These are phyloP conservation scores for Macropus fuliginosus DNA, from an alignment of 2,797 vertebrate genomes.

Conservation along the genomic window DNA sequence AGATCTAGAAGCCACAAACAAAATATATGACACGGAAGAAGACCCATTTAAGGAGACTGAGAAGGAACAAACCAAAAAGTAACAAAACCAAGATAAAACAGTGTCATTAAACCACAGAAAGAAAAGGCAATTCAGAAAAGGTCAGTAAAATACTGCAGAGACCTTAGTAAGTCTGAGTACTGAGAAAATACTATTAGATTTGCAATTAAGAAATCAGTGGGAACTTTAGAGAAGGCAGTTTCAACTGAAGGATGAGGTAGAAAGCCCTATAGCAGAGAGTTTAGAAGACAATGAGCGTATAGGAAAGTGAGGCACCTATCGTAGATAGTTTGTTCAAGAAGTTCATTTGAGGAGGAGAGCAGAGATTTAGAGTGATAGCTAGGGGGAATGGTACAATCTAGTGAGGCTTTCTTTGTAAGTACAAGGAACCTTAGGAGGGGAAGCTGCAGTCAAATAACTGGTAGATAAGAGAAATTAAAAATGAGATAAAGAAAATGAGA, in stretches of 20 bases:
- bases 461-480: not conserved
- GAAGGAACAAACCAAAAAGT: not conserved
- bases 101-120: not conserved
- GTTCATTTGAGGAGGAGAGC: not conserved
- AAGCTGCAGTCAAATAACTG: not conserved
- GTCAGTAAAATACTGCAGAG: too few relatives aligned
- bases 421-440: not conserved
- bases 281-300: not conserved
- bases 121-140: too few relatives aligned
- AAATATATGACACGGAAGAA: not conserved
- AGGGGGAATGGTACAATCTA: too few relatives aligned
- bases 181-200: too few relatives aligned
- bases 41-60: not conserved
- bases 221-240: too few relatives aligned
- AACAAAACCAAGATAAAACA: not conserved
- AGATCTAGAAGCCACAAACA: not conserved
- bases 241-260: too few relatives aligned
- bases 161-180: too few relatives aligned
- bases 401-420: not conserved
- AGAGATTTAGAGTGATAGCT: too few relatives aligned
- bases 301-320: not conserved
- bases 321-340: not conserved
- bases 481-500: not conserved
- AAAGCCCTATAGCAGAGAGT: too few relatives aligned
- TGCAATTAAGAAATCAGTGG: too few relatives aligned